Percentiles rank a stretch among this genome's conserved stretches.
Evolutionary conservation across 1,140 invertebrate genomes (phyloP).

Genomic region (Andricus grossulariae): DNA sequence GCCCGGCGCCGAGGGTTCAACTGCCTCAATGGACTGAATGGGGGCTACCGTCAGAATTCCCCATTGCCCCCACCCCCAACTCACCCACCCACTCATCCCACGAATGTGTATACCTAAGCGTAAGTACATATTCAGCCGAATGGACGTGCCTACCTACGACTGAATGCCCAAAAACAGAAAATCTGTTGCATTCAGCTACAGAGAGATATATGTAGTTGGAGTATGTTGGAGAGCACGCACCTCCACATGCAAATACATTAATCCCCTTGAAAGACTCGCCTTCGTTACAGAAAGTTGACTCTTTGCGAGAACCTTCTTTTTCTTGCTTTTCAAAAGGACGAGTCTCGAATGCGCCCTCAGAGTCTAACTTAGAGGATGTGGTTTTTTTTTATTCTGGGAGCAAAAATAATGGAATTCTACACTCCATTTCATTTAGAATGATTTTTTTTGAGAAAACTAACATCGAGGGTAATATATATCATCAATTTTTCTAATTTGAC

Average conservation of each 20-base stretch:
- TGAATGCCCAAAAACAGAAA: constrained; percentile 71
- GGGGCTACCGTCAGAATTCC: constrained; percentile 33
- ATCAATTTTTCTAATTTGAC: too few relatives aligned
- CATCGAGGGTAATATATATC: too few relatives aligned
- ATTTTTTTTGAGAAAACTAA: too few relatives aligned
- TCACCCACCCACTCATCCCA: neutral
- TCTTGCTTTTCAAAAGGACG: constrained; percentile 3
- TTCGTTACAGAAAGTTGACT: constrained; percentile 46
- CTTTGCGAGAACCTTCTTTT: constrained; percentile 40
- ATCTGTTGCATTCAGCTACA: constrained; percentile 57
- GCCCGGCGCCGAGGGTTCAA: constrained; percentile 67
- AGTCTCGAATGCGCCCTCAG: neutral
- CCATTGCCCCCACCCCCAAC: neutral
- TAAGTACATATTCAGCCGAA: neutral
- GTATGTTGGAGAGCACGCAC: neutral
- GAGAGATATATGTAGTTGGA: neutral
- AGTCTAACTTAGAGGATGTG: constrained; percentile 30
- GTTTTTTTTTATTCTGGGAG: neutral
- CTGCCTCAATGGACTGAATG: constrained; percentile 64
- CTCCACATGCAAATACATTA: constrained; percentile 6
- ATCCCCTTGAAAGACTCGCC: constrained; percentile 7
- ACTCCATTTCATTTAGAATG: too few relatives aligned
- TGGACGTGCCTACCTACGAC: constrained; percentile 48
- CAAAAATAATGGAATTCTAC: too few relatives aligned
- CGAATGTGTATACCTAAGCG: neutral